Evolutionary conservation across 2,797 vertebrate species (phyloP), one percentile per base, ranked within the genome.

Genomic region (Tangara arthus): DNA sequence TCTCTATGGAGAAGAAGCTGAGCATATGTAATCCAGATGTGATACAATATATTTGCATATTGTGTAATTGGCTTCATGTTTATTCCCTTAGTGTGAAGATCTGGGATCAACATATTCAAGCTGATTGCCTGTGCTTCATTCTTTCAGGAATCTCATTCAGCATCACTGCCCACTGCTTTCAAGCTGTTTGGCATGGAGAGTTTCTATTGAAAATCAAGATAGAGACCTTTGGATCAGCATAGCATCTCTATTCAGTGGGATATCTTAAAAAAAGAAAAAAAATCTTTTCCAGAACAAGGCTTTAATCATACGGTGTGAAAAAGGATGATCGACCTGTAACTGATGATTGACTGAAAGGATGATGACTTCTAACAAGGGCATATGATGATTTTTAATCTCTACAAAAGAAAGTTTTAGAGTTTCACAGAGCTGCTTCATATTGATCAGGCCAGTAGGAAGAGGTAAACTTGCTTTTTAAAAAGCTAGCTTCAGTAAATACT

Each of bases 161-260:
- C 28, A 22, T 73, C 49, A 24, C 60, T 95, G 78, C 79, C 84
- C 77, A 75, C 35, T 90, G 82, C 42, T 46, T 94, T 75, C 28
- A 81, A 78, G n/a, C 59, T 86, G 10, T 82, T 94, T 66, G 53
- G 9, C 64, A 66, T 91, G 61, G 55, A 78, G 72, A 81, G 20
- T 41, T 90, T 69, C 91, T 87, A 50, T 63, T 78, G 87, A 94
- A 94, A 94, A 94, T 91, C 80, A 79, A 83, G 87, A 57, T 6
- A 68, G 60, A 82, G 49, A 47, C 77, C 35, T 68, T 63, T 34
- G 61, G 79, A 71, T 95, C 89, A 87, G 35, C 23, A 18, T 53
- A 82, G 47, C 63, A 73, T 78, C 53, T 90, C 65, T 91, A 34
- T 64, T 95, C 82, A 93, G 63, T 64, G 8, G 1, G 39, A 9